Evolutionary conservation across 2,797 vertebrate species (phyloP).

Genomic region (Rhinella marina): DNA sequence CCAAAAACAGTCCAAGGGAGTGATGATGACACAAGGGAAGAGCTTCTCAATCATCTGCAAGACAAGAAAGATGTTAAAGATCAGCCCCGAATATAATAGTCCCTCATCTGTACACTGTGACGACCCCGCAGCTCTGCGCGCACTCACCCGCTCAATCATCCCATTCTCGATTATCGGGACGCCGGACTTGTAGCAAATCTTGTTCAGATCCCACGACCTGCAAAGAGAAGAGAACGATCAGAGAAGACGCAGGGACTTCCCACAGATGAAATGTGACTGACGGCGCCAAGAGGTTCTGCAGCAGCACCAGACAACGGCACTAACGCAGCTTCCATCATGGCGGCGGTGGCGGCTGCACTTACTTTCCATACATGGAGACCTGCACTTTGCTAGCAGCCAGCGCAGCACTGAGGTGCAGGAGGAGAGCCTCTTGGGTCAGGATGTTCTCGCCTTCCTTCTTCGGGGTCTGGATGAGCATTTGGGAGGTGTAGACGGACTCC

Average conservation of each 20-base stretch:
- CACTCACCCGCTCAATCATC: conserved; percentile 94
- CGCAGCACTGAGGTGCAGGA: conserved; percentile 92
- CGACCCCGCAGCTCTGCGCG: background rate
- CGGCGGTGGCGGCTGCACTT: conserved; percentile 69
- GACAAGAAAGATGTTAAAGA: conserved; percentile 30
- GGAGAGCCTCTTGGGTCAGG: conserved; percentile 90
- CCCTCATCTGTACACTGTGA: background rate
- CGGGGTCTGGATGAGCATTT: conserved; percentile 96
- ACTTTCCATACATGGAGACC: conserved; percentile 98
- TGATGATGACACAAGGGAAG: conserved; percentile 98
- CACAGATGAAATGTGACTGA: background rate
- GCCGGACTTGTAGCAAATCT: conserved; percentile 99
- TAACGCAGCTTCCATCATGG: too few species aligned
- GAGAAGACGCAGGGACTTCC: background rate
- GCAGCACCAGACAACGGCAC: background rate
- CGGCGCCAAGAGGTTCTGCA: background rate
- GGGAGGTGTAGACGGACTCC: conserved; percentile 92
- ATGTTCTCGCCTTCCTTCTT: conserved; percentile 86
- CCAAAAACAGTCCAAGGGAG: conserved; percentile 98
- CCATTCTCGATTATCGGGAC: conserved; percentile 96
- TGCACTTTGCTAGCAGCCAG: conserved; percentile 95
- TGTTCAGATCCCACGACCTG: conserved; percentile 98
- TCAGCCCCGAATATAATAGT: background rate
- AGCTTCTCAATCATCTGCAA: conserved; percentile 98
- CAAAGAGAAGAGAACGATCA: conserved; percentile 33